phyloP scores from a whole-genome alignment of 2,888 invertebrate genomes.

The Corythucha ciliata region DNA sequence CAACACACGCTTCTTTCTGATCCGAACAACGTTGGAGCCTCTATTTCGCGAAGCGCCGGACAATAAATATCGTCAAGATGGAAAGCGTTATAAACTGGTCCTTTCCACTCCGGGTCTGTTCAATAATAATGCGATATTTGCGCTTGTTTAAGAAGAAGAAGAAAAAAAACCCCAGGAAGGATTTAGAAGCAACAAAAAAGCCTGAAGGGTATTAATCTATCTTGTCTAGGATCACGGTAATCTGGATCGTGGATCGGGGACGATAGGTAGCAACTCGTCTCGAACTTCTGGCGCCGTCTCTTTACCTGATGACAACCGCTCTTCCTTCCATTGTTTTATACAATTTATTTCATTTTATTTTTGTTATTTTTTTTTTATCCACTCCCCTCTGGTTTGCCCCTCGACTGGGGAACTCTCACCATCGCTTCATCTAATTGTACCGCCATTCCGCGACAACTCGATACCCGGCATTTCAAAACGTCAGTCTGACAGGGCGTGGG shows the following conservation, averaged over 20 bases:
- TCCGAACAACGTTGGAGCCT: too few species aligned
- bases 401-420: too few species aligned
- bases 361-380: too few species aligned
- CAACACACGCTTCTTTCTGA: too few species aligned
- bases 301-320: slow-evolving; percentile 17
- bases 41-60: slow-evolving; percentile 1
- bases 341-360: slow-evolving; percentile 6
- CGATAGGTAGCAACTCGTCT: neutral
- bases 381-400: too few species aligned
- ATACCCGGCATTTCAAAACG: slow-evolving; percentile 18
- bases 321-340: slow-evolving; percentile 11
- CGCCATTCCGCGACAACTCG: slow-evolving; percentile 17
- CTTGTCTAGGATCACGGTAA: slow-evolving; percentile 9
- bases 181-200: neutral
- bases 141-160: too few species aligned
- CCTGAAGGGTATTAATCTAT: too few species aligned
- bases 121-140: too few species aligned
- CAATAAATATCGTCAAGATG: slow-evolving; percentile 19
- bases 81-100: too few species aligned
- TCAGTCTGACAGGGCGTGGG: slow-evolving; percentile 20
- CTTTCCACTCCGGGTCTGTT: too few species aligned
- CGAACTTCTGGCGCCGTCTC: slow-evolving; percentile 16
- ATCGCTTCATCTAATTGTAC: slow-evolving; percentile 20
- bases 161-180: too few species aligned
- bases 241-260: slow-evolving; percentile 21